Evolutionary conservation across 2,113 vertebrate species (phyloP).

Genomic region (Romanogobio albipinnatus): DNA sequence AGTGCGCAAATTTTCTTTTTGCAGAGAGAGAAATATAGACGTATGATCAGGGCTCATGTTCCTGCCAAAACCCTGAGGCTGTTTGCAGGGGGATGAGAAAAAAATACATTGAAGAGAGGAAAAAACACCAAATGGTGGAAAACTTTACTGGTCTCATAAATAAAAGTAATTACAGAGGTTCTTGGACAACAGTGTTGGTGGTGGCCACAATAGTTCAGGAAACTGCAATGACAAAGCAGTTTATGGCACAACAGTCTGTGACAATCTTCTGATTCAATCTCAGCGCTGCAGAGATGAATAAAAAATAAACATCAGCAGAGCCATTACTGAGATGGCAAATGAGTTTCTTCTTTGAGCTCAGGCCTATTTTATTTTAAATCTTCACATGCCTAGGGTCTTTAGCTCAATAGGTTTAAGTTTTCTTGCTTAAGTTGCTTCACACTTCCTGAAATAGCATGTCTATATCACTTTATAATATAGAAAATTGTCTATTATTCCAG

Average conservation of each 20-base stretch:
- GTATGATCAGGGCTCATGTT: not conserved
- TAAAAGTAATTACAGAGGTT: constrained; percentile 23
- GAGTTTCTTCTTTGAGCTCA: not conserved
- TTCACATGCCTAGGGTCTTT: not conserved
- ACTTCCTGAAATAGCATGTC: no score
- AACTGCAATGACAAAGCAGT: constrained; percentile 47
- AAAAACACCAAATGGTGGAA: constrained; percentile 12
- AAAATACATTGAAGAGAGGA: not conserved
- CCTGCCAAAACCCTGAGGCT: constrained; percentile 14
- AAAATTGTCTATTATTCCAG: not conserved
- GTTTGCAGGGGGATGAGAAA: constrained; percentile 9
- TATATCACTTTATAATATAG: not conserved
- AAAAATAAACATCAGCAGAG: not conserved
- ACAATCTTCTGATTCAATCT: constrained; percentile 38
- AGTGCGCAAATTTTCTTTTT: not conserved
- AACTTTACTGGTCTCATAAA: constrained; percentile 45
- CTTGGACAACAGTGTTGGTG: constrained; percentile 11
- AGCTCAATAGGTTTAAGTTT: not conserved
- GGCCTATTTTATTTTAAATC: not conserved
- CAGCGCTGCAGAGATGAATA: not conserved
- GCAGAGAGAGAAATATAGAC: constrained; percentile 21
- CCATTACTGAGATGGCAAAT: not conserved
- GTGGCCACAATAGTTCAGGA: not conserved
- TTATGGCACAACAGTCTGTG: constrained; percentile 16
- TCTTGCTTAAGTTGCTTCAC: not conserved